Conservation (phyloP, 2,888 invertebrate genomes). For the Apodemia zela region DNA sequence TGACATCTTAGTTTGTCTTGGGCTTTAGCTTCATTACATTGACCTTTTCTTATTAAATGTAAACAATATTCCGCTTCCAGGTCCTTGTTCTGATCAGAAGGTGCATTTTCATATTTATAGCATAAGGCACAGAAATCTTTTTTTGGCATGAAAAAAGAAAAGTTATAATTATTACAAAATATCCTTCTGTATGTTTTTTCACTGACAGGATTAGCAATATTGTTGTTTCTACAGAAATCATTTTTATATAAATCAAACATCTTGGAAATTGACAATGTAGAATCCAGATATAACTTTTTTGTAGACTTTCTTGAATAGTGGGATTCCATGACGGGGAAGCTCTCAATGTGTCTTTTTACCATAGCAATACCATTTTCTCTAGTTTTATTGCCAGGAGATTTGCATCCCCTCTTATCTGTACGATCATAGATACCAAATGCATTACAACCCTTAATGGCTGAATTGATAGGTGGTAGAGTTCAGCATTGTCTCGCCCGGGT, state of each 20-base stretch:
- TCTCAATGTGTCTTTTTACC: slow-evolving; percentile 22
- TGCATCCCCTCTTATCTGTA: background rate
- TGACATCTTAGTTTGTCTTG: slow-evolving; percentile 24
- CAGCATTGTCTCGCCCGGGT: too few relatives aligned
- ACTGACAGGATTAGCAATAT: slow-evolving; percentile 20
- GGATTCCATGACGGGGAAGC: slow-evolving; percentile 21
- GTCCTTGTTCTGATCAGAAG: slow-evolving; percentile 19
- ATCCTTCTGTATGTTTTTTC: slow-evolving; percentile 24
- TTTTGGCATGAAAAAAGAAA: slow-evolving; percentile 22
- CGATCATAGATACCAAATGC: background rate
- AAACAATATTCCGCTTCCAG: slow-evolving; percentile 18
- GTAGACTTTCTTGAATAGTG: slow-evolving; percentile 21
- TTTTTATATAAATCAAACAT: slow-evolving; percentile 24
- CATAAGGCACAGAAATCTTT: slow-evolving; percentile 25
- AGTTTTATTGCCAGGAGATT: background rate
- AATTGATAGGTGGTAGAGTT: too few relatives aligned
- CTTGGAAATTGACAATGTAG: slow-evolving; percentile 22
- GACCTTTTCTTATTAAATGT: slow-evolving; percentile 25
- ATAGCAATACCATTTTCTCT: background rate
- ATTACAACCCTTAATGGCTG: background rate
- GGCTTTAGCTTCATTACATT: slow-evolving; percentile 27
- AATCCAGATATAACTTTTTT: slow-evolving; percentile 20
- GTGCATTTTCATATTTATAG: slow-evolving; percentile 24
- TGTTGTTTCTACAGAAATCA: slow-evolving; percentile 1
- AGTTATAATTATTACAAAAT: slow-evolving; percentile 25